Base-by-base conservation (phyloP, 2,797 vertebrate species). In the Alosa sapidissima region DNA sequence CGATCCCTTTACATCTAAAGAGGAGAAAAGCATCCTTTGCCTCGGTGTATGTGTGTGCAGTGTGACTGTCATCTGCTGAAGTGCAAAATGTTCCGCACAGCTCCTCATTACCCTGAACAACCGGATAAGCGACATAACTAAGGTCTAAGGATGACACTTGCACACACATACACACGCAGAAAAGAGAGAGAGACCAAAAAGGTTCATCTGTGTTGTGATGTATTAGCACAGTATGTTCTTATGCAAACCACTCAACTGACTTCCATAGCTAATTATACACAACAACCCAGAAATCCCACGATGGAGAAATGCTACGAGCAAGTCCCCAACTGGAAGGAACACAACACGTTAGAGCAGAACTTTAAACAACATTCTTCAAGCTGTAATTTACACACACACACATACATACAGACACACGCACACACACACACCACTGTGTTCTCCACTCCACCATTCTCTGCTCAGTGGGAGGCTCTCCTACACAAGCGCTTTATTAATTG, bases 31-130 rank as follows among this genome's bases (percentile, higher is more conserved):
- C 24, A 28, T 33, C 33, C 36, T 72, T 21, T 52, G 55, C 41
- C 55, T 36, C 47, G 84, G 86, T 65, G 49, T 87, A 54, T 49
- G 51, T 86, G 33, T 60, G 49, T 72, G 52, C 85, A 36, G 52
- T 0, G 62, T 52, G 28, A 41, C 65, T 72, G 24, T 72, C 10
- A 24, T 36, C 28, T 72, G 33, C 65, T 13, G 13, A 72, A 24
- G 65, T 45, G 36, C 14, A 19, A 45, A 75, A 21, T 47, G 48
- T 45, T 47, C 62, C 10, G 24, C 24, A 36, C 68, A 52, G 48
- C 19, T 21, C 3, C 9, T 62, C n/a, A 9, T 10, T 72, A 55
- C 41, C 85, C 33, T 47, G 85, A 84, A 85, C 51, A 68, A 84
- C 62, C 68, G 72, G 87, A 83, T 86, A 58, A 86, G 54, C 51